phyloP scores from a whole-genome alignment of 23 tunicate genomes.

The Trididemnum clinides region DNA sequence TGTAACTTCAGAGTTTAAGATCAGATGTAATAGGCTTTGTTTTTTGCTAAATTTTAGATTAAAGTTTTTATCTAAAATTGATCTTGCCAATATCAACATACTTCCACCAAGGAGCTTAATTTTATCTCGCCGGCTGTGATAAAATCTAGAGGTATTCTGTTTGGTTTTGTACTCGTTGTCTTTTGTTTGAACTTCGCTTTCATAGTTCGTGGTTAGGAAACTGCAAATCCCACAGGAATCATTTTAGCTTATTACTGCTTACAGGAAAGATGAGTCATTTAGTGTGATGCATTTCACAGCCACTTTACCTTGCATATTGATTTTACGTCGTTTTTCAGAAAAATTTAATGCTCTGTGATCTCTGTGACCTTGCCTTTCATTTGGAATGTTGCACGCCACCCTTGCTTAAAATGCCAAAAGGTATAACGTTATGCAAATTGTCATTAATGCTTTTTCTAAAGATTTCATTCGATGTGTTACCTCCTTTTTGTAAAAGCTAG shows the following conservation, averaged over 20 bases:
- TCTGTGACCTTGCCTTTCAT: constrained; percentile 86
- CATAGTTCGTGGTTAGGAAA: background rate
- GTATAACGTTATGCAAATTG: too few species aligned
- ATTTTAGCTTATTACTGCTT: too few species aligned
- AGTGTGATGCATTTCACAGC: background rate
- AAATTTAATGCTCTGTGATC: constrained; percentile 76
- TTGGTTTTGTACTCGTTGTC: background rate
- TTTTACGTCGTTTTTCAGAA: constrained; percentile 35
- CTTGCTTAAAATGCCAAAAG: constrained; percentile 67
- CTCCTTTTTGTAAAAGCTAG: too few species aligned
- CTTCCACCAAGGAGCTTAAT: too few species aligned
- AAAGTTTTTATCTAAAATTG: too few species aligned
- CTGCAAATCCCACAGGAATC: background rate
- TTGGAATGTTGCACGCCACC: constrained; percentile 86
- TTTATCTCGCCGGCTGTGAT: too few species aligned
- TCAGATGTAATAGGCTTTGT: too few species aligned
- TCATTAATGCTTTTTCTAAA: too few species aligned
- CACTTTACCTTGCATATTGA: background rate
- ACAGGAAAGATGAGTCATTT: background rate
- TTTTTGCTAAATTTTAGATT: too few species aligned
- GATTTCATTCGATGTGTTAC: too few species aligned
- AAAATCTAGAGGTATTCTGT: background rate
- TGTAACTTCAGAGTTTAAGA: too few species aligned
- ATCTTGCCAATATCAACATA: too few species aligned
- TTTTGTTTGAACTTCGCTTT: background rate